phyloP scores from a whole-genome alignment of 92 coral and sea anemone species.

The Pocillopora grandis region DNA sequence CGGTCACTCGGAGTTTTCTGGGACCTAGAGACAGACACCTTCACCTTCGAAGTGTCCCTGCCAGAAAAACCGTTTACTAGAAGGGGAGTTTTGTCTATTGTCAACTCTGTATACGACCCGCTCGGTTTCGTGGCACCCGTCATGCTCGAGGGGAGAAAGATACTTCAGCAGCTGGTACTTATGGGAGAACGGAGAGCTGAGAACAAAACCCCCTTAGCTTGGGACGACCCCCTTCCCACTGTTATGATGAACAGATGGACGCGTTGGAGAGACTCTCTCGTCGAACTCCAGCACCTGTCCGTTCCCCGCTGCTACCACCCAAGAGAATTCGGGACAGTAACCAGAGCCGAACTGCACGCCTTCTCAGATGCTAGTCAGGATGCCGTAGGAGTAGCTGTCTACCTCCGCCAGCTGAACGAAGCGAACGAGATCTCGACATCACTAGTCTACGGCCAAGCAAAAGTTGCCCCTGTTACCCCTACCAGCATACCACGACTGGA shows the following conservation, averaged over 20 bases:
- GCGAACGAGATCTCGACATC: conserved; percentile 28
- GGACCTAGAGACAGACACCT: too few species aligned
- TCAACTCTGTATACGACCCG: conserved; percentile 45
- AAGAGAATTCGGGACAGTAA: conserved; percentile 28
- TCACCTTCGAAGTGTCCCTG: too few species aligned
- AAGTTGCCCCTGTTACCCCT: conserved; percentile 23
- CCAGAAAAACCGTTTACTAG: too few species aligned
- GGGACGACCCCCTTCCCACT: conserved; percentile 46
- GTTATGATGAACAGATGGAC: conserved; percentile 22
- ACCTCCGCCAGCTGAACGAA: conserved; percentile 46
- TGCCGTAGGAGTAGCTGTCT: conserved; percentile 12
- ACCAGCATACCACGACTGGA: conserved; percentile 45
- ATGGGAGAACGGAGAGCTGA: conserved; percentile 33
- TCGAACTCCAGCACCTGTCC: conserved; percentile 20
- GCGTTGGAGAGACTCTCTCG: conserved; percentile 35
- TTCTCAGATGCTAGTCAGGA: too few species aligned
- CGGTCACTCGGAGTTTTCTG: too few species aligned
- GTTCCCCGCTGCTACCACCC: conserved; percentile 39
- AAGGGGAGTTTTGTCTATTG: conserved; percentile 24
- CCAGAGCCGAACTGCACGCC: conserved; percentile 41
- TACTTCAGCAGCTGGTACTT: conserved; percentile 39
- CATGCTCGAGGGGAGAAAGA: conserved; percentile 30
- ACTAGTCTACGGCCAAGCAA: conserved; percentile 55
- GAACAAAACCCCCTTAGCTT: conserved; percentile 36
- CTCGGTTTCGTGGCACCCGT: conserved; percentile 43